Base-by-base conservation (phyloP, 1,140 invertebrate genomes). In the Triops cancriformis region DNA sequence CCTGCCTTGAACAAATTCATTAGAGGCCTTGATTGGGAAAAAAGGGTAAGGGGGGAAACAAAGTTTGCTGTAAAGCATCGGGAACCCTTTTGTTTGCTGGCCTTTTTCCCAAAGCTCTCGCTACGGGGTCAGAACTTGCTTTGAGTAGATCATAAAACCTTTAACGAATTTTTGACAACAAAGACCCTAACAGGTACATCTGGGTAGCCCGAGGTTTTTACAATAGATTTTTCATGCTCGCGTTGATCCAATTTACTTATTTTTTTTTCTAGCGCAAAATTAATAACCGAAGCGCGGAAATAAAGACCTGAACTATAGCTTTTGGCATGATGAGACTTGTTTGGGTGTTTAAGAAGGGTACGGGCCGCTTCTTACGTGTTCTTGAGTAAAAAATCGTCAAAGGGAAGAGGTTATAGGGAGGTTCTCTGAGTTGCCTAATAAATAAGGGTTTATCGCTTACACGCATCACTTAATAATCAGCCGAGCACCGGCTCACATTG, bases 381-480 rank as follows among this genome's bases (percentile, higher is more conserved):
- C n/a, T 64, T 6, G 23, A 64, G 23, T n/a, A 64, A 1, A 64
- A 64, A n/a, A 64, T 64, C 23, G 10, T 14, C 10, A 14, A n/a
- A 23, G 14, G 45, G 45, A 64, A 23, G 51, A 64, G 31, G 31
- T 37, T 64, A 23, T 18, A 23, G 9, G 23, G 51, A 18, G 23
- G 23, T 64, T n/a, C 14, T 64, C 14, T 12, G 45, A 23, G 3
- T 64, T 23, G 45, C 45, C 45, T 64, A 64, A 64, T 64, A 64
- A 64, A 64, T 64, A 64, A 64, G 51, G 23, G 51, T 64, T 64
- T 64, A 64, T 64, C 51, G 51, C 51, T 64, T 64, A 23, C 51
- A 64, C 18, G 51, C 51, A 64, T 64, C 51, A 64, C 51, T 64
- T 64, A 64, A 64, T 64, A 64, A 64, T 64, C 51, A 64, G 18